Evolutionary conservation across 2,797 vertebrate species (phyloP).

Genomic region (Neosilurus mollespiculum): DNA sequence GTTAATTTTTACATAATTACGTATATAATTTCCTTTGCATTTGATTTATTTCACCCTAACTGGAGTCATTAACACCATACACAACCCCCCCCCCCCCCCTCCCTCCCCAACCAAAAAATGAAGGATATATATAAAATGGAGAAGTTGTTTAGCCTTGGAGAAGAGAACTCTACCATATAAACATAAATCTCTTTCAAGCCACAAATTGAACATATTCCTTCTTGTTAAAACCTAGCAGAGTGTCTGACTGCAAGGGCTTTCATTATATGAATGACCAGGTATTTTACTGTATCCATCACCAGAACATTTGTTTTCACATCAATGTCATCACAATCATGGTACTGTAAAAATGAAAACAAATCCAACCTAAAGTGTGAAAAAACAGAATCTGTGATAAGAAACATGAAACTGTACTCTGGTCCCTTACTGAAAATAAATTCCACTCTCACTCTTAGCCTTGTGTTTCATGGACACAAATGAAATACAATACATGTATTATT

Average conservation of each 20-base stretch:
- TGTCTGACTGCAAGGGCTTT: slow-evolving; percentile 17
- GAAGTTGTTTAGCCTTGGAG: neutral
- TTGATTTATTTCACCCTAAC: neutral
- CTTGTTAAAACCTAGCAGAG: neutral
- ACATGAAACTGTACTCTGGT: no score
- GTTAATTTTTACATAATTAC: no score
- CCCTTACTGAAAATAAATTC: no score
- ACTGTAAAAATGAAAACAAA: neutral
- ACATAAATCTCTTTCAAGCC: slow-evolving; percentile 12
- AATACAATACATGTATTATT: neutral
- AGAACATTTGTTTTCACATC: slow-evolving; percentile 4
- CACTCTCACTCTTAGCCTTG: neutral
- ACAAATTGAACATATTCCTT: neutral
- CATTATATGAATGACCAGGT: neutral
- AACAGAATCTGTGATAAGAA: neutral
- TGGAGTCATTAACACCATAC: neutral
- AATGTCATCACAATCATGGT: neutral
- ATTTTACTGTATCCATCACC: neutral
- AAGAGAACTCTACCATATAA: neutral
- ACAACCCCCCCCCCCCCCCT: no score
- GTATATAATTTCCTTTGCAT: no score
- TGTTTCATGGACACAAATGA: neutral
- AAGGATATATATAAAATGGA: slow-evolving; percentile 11
- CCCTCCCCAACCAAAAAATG: no score
- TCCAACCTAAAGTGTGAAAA: neutral